Evolutionary conservation across 2,113 vertebrate genomes (phyloP).

Genomic region (Microcebus jonahi): DNA sequence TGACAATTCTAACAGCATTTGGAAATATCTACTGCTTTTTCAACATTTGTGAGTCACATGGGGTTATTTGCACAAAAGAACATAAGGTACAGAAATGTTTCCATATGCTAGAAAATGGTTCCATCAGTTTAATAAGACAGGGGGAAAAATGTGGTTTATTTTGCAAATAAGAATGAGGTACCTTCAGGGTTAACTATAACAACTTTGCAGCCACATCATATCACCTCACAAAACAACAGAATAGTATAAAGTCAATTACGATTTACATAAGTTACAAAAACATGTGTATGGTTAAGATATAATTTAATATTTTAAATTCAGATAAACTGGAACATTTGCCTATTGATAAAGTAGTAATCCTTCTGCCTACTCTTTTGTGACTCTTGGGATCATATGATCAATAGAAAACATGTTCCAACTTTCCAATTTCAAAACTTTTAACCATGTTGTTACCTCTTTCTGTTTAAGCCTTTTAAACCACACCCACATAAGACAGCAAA

Average conservation of each 20-base stretch:
- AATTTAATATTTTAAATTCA: conserved; percentile 51
- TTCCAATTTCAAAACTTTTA: conserved; percentile 34
- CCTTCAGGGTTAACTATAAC: conserved; percentile 40
- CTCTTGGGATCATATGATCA: neutral
- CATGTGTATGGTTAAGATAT: conserved; percentile 1
- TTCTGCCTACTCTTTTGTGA: neutral
- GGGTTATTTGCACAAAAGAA: conserved; percentile 61
- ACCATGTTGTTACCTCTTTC: conserved; percentile 6
- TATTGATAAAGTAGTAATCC: neutral
- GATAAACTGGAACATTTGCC: neutral
- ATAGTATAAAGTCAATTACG: neutral
- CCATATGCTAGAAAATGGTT: conserved; percentile 59
- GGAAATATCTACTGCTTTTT: conserved; percentile 58
- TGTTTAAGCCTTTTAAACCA: conserved; percentile 16
- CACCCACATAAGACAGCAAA: neutral
- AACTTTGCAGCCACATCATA: conserved; percentile 29
- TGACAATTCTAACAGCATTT: conserved; percentile 46
- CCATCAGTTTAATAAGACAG: conserved; percentile 57
- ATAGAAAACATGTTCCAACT: conserved; percentile 18
- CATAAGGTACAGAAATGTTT: conserved; percentile 57
- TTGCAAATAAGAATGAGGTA: conserved; percentile 41
- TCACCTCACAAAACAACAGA: conserved; percentile 38
- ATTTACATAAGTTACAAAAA: conserved; percentile 23
- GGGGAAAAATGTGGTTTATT: conserved; percentile 18
- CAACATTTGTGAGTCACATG: conserved; percentile 66